Base-by-base conservation (phyloP, 53 echinoderm and acorn worm genomes). In the Zoroaster sp. region DNA sequence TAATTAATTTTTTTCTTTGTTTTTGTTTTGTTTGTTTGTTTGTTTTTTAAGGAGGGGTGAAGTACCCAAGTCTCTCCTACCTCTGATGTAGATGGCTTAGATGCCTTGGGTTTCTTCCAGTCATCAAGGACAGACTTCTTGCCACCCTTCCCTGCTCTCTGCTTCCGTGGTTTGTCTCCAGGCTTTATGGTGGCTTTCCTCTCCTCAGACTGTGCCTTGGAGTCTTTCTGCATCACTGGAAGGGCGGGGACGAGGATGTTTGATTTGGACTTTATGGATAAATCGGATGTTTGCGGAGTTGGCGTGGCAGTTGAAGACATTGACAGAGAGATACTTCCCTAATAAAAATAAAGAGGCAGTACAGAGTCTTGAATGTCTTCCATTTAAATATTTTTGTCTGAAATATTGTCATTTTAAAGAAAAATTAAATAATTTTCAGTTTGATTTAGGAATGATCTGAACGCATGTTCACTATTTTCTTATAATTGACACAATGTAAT, bases 61-160 rank as follows among this genome's bases (percentile, higher is more conserved):
- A n/a, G n/a, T n/a, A n/a, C n/a, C 3, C 15, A 73, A 37, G 13
- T 3, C 13, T 46, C 69, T 35, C 73, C 51, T 20, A 86, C 73
- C 73, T 75, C 87, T 40, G 78, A 25, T 15, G 36, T 30, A 5
- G 88, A 34, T 41, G 67, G 15, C 88, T 41, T 18, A 30, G 69
- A 8, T 23, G 33, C 47, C 14, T 46, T 78, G 66, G 88, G 88
- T 63, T 88, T 88, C 45, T 88, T 77, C 77, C 77, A 77, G 46
- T 77, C 88, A 31, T 77, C 88, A 41, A 77, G 47, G 17, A 88
- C 41, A 43, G 88, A 88, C 78, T 68, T 88, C 18, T 43, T 38
- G 40, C 45, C 54, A 2, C 55, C 69, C 33, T 42, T 68, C 67
- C 74, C 77, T 38, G 70, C 4, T 78, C 36, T 81, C 53, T 49